A percentile compares a stretch with the other conserved stretches of the same genome.
Evolutionary conservation across 2,797 vertebrate species (phyloP).

Genomic region (Sorex maritimensis): DNA sequence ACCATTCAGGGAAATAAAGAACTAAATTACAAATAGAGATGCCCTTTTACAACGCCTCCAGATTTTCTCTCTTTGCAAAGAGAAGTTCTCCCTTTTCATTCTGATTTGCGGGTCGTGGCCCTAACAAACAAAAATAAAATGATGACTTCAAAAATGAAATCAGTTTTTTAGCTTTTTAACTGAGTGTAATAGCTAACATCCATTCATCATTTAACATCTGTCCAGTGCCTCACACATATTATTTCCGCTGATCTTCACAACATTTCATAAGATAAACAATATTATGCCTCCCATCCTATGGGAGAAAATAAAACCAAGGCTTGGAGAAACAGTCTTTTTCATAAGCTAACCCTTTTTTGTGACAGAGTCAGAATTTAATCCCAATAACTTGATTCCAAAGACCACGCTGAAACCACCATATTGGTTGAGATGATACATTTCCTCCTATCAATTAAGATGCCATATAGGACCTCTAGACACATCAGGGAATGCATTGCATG

Average conservation of each 20-base stretch:
- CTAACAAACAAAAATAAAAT: background rate
- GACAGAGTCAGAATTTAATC: background rate
- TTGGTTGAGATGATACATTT: background rate
- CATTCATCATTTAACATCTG: slow-evolving; percentile 7
- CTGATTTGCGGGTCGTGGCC: background rate
- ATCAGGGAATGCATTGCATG: background rate
- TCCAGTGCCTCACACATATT: background rate
- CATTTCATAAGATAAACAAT: slow-evolving; percentile 2
- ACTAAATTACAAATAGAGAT: slow-evolving; percentile 36
- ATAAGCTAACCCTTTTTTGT: background rate
- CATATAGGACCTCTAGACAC: background rate
- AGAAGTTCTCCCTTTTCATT: slow-evolving; percentile 9
- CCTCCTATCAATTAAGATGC: background rate
- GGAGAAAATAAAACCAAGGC: slow-evolving; percentile 31
- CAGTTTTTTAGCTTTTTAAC: background rate
- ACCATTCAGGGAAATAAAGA: slow-evolving; percentile 51
- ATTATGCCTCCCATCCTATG: background rate
- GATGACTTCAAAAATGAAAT: background rate
- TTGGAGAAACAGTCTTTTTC: slow-evolving; percentile 1
- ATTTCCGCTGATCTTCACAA: slow-evolving; percentile 20
- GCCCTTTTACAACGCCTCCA: background rate
- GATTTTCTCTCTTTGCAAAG: slow-evolving; percentile 11
- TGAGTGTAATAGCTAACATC: background rate
- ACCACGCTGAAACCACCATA: background rate
- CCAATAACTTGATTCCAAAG: background rate